phyloP scores from a whole-genome alignment of 2,888 invertebrate species.

The Xestia ashworthii region DNA sequence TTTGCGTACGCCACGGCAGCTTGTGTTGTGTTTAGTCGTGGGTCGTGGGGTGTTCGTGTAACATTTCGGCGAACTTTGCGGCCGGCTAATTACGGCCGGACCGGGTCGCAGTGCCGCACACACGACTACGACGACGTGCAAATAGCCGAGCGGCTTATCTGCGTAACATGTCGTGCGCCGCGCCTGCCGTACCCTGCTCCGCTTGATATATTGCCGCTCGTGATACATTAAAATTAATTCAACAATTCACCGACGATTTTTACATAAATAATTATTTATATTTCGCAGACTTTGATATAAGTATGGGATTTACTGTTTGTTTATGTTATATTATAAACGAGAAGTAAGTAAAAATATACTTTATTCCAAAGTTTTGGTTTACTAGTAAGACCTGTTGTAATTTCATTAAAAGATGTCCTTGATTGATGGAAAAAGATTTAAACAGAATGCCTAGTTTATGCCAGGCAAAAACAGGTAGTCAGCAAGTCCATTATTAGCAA shows the following conservation, averaged over 20 bases:
- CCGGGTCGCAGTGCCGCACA: slow-evolving; percentile 74
- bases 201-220: slow-evolving; percentile 59
- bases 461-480: background rate
- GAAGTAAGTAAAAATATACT: background rate
- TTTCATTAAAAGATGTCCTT: too few relatives aligned
- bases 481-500: background rate
- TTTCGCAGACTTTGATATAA: background rate
- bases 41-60: slow-evolving; percentile 73
- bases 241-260: slow-evolving; percentile 25
- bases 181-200: slow-evolving; percentile 55
- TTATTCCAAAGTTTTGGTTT: background rate
- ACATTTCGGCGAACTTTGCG: slow-evolving; percentile 83
- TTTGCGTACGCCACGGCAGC: slow-evolving; percentile 62
- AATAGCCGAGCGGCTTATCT: slow-evolving; percentile 82
- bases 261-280: slow-evolving; percentile 1
- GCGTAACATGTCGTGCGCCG: slow-evolving; percentile 70
- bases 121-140: slow-evolving; percentile 77
- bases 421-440: too few relatives aligned
- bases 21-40: slow-evolving; percentile 72
- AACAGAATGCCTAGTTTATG: too few relatives aligned
- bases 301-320: slow-evolving; percentile 3
- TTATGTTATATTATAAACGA: background rate
- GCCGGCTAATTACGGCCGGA: slow-evolving; percentile 83
- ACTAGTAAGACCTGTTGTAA: background rate
- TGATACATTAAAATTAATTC: slow-evolving; percentile 55